These are phyloP conservation scores for Hypocryptadius cinnamomeus DNA, from an alignment of 2,113 vertebrate genomes.

Conservation along the genomic window DNA sequence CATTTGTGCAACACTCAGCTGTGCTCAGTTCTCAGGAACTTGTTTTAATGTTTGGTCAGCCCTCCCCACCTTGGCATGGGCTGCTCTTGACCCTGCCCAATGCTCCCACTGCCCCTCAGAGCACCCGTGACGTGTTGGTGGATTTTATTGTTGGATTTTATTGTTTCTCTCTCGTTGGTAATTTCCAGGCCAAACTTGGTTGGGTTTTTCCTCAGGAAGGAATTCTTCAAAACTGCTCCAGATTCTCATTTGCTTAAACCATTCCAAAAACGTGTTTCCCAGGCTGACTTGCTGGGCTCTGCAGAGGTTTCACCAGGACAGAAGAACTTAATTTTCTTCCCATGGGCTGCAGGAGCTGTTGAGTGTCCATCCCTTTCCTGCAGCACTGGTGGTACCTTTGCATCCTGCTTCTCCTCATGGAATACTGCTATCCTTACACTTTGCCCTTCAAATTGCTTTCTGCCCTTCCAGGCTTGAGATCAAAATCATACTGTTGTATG, in stretches of 20 bases:
- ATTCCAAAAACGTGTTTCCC: not conserved
- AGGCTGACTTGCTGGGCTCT: not conserved
- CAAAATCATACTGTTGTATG: not conserved
- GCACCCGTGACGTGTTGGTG: not conserved
- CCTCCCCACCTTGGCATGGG: not conserved
- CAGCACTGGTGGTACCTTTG: not conserved
- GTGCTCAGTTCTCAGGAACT: not conserved
- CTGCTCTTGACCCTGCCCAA: not conserved
- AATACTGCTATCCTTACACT: not conserved
- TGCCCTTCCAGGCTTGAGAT: not conserved
- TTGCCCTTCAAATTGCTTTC: not conserved
- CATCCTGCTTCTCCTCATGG: not conserved
- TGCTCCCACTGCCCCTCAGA: not conserved
- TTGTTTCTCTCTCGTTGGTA: not conserved
- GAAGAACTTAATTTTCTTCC: not conserved
- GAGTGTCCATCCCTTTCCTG: not conserved
- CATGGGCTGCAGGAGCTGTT: not conserved
- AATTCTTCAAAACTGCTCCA: not conserved
- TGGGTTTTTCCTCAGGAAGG: not conserved
- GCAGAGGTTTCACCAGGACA: not conserved
- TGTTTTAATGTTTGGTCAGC: not conserved
- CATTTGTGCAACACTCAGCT: not conserved
- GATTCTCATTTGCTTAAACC: not conserved
- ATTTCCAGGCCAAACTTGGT: not conserved
- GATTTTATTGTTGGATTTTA: not conserved